Conservation (phyloP, 2,888 invertebrate species). For the Theristus sp. region DNA sequence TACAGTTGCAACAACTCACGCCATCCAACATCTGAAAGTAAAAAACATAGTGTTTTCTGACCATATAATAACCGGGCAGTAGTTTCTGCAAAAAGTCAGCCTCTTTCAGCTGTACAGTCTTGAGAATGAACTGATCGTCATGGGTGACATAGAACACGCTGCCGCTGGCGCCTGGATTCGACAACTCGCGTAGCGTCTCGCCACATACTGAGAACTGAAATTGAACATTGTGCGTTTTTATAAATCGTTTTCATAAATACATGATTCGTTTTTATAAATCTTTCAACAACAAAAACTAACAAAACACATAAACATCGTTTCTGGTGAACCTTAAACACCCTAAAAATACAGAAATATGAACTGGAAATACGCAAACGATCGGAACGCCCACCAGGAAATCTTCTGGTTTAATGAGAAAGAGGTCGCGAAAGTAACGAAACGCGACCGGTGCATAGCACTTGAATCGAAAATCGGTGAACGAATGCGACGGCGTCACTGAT, state of each 20-base stretch:
- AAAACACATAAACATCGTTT: no score
- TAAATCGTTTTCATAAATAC: no score
- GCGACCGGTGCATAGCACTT: constrained; percentile 98
- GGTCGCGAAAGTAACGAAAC: constrained; percentile 93
- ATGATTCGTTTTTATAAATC: no score
- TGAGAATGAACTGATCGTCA: constrained; percentile 98
- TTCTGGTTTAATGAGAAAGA: constrained; percentile 95
- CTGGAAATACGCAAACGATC: not conserved
- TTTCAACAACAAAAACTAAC: no score
- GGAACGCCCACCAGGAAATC: constrained; percentile 66
- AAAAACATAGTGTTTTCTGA: no score
- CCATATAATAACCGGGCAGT: constrained; percentile 82
- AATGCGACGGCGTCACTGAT: constrained; percentile 91
- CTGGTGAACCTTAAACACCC: no score
- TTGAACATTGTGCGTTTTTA: not conserved
- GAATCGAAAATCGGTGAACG: constrained; percentile 84
- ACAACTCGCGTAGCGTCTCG: constrained; percentile 73
- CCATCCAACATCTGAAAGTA: no score
- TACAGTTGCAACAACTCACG: constrained; percentile 3
- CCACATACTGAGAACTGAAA: constrained; percentile 90
- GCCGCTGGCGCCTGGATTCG: constrained; percentile 96
- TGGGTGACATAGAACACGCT: constrained; percentile 77
- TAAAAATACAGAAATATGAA: no score
- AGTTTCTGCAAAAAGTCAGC: constrained; percentile 96
- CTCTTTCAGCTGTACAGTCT: constrained; percentile 98